Evolutionary conservation across 2,113 vertebrate genomes (phyloP).

Genomic region (Salvelinus namaycush): DNA sequence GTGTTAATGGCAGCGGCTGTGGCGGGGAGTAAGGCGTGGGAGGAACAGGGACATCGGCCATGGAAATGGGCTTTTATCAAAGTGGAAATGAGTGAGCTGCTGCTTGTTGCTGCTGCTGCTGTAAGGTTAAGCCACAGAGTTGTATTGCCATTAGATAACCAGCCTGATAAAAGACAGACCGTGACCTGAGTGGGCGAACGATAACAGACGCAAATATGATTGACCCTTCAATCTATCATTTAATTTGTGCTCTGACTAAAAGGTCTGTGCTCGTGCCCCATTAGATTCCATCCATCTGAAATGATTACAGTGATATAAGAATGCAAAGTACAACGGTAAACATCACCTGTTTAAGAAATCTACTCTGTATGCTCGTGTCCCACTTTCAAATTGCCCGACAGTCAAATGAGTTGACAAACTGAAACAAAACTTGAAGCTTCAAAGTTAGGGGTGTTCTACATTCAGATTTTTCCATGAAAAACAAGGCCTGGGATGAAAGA

Average conservation of each 20-base stretch:
- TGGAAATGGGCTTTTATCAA: constrained; percentile 53
- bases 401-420: constrained; percentile 31
- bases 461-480: constrained; percentile 15
- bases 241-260: constrained; percentile 51
- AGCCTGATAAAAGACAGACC: constrained; percentile 64
- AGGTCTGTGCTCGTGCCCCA: neutral
- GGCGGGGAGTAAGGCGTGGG: constrained; percentile 51
- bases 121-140: constrained; percentile 46
- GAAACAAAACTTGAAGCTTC: constrained; percentile 24
- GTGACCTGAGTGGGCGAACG: constrained; percentile 56
- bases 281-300: constrained; percentile 5
- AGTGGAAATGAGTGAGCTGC: constrained; percentile 57
- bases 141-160: constrained; percentile 64
- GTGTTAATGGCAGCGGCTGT: constrained; percentile 36
- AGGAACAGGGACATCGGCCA: constrained; percentile 63
- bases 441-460: constrained; percentile 16
- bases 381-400: constrained; percentile 37
- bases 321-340: constrained; percentile 12
- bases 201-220: constrained; percentile 61
- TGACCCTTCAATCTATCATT: constrained; percentile 59
- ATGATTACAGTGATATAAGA: constrained; percentile 45
- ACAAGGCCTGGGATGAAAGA: constrained; percentile 18
- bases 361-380: constrained; percentile 33
- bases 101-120: constrained; percentile 18
- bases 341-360: constrained; percentile 43